Percentiles rank a stretch among this genome's conserved stretches.
Evolutionary conservation across 2,888 invertebrate genomes (phyloP).

Genomic region (Drosophila niveifrons): DNA sequence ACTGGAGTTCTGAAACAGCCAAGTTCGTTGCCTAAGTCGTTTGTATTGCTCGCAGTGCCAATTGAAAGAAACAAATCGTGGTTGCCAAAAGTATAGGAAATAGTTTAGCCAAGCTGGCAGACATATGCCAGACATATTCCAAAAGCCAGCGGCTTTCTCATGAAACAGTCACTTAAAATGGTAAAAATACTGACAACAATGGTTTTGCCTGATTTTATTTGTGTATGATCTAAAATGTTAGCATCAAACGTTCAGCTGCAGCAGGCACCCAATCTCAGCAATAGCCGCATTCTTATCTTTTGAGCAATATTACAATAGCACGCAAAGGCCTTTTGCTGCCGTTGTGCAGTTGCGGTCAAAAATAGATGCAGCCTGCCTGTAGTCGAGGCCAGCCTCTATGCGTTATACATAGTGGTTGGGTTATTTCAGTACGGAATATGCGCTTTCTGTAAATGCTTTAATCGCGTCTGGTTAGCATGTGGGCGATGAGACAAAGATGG

Average conservation of each 20-base stretch:
- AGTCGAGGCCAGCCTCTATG: constrained; percentile 25
- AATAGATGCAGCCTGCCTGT: constrained; percentile 29
- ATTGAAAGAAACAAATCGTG: constrained; percentile 6
- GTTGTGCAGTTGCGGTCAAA: constrained; percentile 30
- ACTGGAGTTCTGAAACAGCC: background rate
- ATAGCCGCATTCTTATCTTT: constrained; percentile 85
- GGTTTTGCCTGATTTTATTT: constrained; percentile 60
- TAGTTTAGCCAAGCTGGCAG: constrained; percentile 2
- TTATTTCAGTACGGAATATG: constrained; percentile 39
- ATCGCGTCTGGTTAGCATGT: constrained; percentile 42
- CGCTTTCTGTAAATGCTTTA: constrained; percentile 46
- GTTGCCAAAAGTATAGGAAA: background rate
- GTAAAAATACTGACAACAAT: constrained; percentile 44
- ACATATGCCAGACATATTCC: constrained; percentile 8
- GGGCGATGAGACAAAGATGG: constrained; percentile 26
- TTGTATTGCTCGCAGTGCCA: constrained; percentile 21
- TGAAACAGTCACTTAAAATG: constrained; percentile 65
- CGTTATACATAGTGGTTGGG: constrained; percentile 21
- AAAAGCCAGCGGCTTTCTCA: constrained; percentile 37
- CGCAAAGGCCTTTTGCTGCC: constrained; percentile 80
- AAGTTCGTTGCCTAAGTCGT: constrained; percentile 52
- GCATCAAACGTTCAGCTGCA: constrained; percentile 11
- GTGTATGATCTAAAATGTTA: constrained; percentile 65
- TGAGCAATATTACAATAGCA: constrained; percentile 85
- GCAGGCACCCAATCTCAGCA: constrained; percentile 65